phyloP scores from a whole-genome alignment of 1,140 invertebrate species.

The Listronotus bonariensis region DNA sequence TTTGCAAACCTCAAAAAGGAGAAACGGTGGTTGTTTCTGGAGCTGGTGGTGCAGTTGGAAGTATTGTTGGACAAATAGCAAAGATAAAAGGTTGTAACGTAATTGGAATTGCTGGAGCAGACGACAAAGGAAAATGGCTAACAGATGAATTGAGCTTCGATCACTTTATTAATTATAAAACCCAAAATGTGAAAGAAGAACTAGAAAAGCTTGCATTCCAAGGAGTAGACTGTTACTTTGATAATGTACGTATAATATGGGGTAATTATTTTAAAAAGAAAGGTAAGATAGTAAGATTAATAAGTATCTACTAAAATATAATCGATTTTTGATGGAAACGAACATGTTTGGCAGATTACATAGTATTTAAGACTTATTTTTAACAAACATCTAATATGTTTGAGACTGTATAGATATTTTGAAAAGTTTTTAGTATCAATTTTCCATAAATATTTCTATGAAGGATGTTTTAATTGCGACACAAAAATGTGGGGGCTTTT shows the following conservation, averaged over 20 bases:
- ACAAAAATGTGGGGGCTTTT: no score
- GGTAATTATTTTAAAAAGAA: no score
- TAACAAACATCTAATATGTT: no score
- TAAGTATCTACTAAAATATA: no score
- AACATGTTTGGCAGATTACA: no score
- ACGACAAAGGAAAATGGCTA: constrained; percentile 72
- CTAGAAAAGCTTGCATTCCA: constrained; percentile 67
- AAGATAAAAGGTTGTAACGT: constrained; percentile 71
- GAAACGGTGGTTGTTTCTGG: constrained; percentile 70
- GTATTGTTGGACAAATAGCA: constrained; percentile 73
- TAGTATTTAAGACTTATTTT: no score
- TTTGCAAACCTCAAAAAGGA: constrained; percentile 69
- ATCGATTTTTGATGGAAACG: no score
- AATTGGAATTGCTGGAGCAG: constrained; percentile 72
- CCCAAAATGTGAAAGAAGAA: constrained; percentile 57
- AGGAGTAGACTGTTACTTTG: constrained; percentile 74
- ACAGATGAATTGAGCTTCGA: constrained; percentile 67
- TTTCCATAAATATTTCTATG: no score
- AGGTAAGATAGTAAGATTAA: no score
- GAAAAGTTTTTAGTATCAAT: no score
- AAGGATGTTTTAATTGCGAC: no score
- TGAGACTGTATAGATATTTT: no score
- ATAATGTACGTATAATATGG: constrained; percentile 65
- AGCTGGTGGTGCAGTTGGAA: constrained; percentile 74
- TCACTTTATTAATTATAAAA: constrained; percentile 74